A percentile compares a stretch with the other conserved stretches of the same genome.
These are phyloP conservation scores for Drosophila kanekoi DNA, from an alignment of 2,888 invertebrate genomes.

Conservation along the genomic window DNA sequence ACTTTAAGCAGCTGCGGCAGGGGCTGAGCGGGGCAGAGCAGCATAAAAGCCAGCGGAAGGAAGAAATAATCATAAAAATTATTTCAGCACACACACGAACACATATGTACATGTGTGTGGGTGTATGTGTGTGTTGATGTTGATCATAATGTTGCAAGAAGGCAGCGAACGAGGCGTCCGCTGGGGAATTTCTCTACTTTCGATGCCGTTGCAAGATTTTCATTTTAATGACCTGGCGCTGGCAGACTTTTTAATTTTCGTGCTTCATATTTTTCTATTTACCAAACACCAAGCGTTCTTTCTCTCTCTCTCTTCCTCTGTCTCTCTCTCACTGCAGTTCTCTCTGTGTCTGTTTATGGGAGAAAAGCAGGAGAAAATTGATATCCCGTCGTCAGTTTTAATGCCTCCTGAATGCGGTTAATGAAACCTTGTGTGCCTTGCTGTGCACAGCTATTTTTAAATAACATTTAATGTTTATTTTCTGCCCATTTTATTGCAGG, in stretches of 20 bases:
- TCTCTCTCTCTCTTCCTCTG: background rate
- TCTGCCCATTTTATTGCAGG: conserved; percentile 45
- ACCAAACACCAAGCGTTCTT: conserved; percentile 19
- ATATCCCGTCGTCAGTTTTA: conserved; percentile 71
- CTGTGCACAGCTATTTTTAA: conserved; percentile 50
- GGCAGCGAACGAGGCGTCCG: conserved; percentile 53
- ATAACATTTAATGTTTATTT: conserved; percentile 62
- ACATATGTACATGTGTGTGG: conserved; percentile 28
- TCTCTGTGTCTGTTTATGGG: background rate
- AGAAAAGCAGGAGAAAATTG: conserved; percentile 41
- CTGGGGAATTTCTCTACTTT: conserved; percentile 68
- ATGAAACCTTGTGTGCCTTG: conserved; percentile 58
- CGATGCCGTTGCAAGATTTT: conserved; percentile 63
- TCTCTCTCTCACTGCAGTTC: background rate
- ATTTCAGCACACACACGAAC: conserved; percentile 67
- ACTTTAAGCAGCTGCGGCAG: conserved; percentile 60
- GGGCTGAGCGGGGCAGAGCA: background rate
- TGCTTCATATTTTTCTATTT: conserved; percentile 73
- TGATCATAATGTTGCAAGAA: conserved; percentile 79
- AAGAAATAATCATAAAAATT: conserved; percentile 84
- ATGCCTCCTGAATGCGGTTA: conserved; percentile 66
- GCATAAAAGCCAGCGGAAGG: conserved; percentile 75
- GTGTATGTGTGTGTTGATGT: conserved; percentile 28
- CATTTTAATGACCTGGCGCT: conserved; percentile 68
- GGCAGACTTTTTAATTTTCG: conserved; percentile 73